phyloP scores from a whole-genome alignment of 2,113 vertebrate species.

The Calyptommatus sinebrachiatus region DNA sequence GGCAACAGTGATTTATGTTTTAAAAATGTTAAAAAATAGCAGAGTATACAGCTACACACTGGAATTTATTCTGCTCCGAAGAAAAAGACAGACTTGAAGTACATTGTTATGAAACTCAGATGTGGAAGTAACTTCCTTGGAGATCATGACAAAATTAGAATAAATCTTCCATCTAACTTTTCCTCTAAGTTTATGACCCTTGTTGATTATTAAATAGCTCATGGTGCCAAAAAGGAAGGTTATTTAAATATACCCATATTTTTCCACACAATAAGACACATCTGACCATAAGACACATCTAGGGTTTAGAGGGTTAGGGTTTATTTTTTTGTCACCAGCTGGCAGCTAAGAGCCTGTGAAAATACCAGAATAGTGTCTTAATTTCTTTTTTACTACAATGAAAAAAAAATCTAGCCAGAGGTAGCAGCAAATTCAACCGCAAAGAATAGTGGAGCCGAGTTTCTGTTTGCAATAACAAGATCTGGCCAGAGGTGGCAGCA shows the following conservation, averaged over 20 bases:
- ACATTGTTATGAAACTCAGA: slow-evolving; percentile 14
- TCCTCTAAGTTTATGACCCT: background rate
- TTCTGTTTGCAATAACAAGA: too few species aligned
- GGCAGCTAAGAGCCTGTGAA: too few species aligned
- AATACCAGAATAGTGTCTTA: too few species aligned
- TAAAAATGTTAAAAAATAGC: slow-evolving; percentile 32
- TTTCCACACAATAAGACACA: too few species aligned
- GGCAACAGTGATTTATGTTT: background rate
- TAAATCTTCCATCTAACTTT: background rate
- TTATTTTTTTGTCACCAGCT: too few species aligned
- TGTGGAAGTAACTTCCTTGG: slow-evolving; percentile 11
- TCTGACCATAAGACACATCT: too few species aligned
- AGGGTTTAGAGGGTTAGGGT: too few species aligned
- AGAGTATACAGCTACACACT: slow-evolving; percentile 39
- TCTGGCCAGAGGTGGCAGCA: too few species aligned
- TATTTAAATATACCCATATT: background rate
- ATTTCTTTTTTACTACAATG: too few species aligned
- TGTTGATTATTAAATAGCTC: slow-evolving; percentile 7
- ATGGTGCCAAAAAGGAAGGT: background rate
- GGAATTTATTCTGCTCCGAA: slow-evolving; percentile 11
- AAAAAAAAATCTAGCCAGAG: too few species aligned
- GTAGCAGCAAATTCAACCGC: too few species aligned
- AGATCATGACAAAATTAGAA: slow-evolving; percentile 4
- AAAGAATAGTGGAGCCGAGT: too few species aligned
- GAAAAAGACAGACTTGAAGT: slow-evolving; percentile 39